phyloP scores from a whole-genome alignment of 2,113 vertebrate genomes.

The Chrysochloris asiatica region DNA sequence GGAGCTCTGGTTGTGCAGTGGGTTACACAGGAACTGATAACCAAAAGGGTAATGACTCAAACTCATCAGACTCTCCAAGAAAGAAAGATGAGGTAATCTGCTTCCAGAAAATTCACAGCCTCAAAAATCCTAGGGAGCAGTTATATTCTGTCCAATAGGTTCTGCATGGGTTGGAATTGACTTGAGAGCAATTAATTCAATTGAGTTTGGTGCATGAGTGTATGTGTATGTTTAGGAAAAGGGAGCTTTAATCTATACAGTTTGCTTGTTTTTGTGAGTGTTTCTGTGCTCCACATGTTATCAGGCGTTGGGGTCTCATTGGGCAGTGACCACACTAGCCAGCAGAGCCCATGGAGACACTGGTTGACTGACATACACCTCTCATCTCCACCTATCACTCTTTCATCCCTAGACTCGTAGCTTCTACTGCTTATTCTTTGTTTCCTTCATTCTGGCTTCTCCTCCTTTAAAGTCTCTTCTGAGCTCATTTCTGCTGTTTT shows the following conservation, averaged over 20 bases:
- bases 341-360: background rate
- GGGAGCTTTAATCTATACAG: background rate
- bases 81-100: too few species aligned
- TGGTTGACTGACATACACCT: fast-evolving
- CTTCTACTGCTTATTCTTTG: background rate
- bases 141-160: too few species aligned
- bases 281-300: background rate
- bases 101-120: too few species aligned
- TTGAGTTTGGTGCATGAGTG: background rate
- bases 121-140: too few species aligned
- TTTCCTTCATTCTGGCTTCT: background rate
- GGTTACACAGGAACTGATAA: too few species aligned
- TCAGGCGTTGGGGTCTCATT: background rate
- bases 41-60: too few species aligned
- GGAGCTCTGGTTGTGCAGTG: too few species aligned
- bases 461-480: background rate
- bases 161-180: too few species aligned
- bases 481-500: background rate
- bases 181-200: too few species aligned
- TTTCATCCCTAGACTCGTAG: background rate
- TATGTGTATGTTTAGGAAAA: background rate
- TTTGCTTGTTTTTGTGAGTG: background rate
- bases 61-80: too few species aligned
- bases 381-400: background rate
- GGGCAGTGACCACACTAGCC: background rate